Evolutionary conservation across 1,140 invertebrate genomes (phyloP), one percentile per base, ranked within the genome.

Genomic region (Coenobita brevimanus): DNA sequence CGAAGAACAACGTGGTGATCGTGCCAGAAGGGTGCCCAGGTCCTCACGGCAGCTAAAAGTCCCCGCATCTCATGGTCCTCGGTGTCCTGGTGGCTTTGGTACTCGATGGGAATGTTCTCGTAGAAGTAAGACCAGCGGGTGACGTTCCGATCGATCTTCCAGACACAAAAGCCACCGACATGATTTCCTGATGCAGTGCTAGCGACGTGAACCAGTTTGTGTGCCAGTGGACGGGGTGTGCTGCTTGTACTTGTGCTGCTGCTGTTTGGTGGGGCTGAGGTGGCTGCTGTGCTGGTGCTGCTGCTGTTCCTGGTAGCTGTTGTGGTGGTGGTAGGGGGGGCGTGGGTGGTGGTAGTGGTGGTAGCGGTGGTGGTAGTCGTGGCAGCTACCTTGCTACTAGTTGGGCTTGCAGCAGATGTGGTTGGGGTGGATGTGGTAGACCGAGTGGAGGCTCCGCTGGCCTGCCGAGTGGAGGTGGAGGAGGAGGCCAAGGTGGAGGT

Each of bases 211-310:
- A 76, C 83, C 57, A 88, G 69, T 17, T 90, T 90, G n/a, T 88
- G 80, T 43, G 85, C 60, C 15, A 62, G 64, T 93, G 98, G 98
- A 93, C 99, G 98, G 91, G 99, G 93, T 93, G 99, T 99, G 79
- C 95, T 95, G 92, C 96, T 95, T 79, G 99, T 94, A 93, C 99
- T 98, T 27, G 97, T 96, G 93, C 99, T 98, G 62, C 54, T 33
- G 24, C 97, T 95, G 73, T 98, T 98, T 93, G 98, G 97, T 10
- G 99, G 93, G 0, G 98, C 98, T 92, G 99, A 99, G 73, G 99
- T 94, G 84, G 99, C 97, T 36, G 98, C 98, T 27, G 99, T 97
- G 30, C 64, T 54, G 43, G 79, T 33, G 27, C 80, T 82, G 30
- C 50, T 78, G 1, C 71, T 73, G n/a, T 27, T 64, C 60, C 69